A percentile compares a stretch with the other conserved stretches of the same genome.
Conservation (phyloP, 2,113 vertebrate genomes). For the Antechinus flavipes region DNA sequence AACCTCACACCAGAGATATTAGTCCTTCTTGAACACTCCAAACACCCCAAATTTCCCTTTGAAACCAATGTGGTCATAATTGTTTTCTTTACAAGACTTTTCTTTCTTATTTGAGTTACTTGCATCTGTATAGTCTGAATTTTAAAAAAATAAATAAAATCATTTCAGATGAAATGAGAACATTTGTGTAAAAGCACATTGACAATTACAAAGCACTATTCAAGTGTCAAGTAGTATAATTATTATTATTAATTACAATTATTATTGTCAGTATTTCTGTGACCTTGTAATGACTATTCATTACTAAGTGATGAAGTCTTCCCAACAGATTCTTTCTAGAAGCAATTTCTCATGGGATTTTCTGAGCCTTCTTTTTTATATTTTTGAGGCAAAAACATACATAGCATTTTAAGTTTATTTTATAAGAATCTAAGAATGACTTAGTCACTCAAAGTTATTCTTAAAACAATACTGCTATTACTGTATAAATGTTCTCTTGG, state of each 20-base stretch:
- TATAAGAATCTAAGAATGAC: constrained; percentile 64
- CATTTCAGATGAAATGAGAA: background rate
- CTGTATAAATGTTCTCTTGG: too few species aligned
- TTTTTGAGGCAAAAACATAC: background rate
- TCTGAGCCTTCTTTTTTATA: background rate
- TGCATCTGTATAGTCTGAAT: background rate
- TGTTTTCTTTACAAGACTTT: background rate
- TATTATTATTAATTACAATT: background rate
- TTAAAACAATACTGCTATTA: background rate
- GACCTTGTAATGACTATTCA: background rate
- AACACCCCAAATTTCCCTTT: background rate
- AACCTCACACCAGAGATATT: too few species aligned
- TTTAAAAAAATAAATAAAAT: background rate
- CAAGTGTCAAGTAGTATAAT: background rate
- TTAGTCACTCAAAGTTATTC: too few species aligned
- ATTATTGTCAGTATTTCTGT: background rate
- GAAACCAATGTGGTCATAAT: background rate
- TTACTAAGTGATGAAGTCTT: background rate
- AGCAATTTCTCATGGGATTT: background rate
- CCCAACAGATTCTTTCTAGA: background rate
- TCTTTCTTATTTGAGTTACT: background rate
- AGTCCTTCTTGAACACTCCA: too few species aligned
- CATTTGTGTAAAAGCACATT: background rate
- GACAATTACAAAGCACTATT: background rate
- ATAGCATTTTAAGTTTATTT: constrained; percentile 64